phyloP scores from a whole-genome alignment of 2,113 vertebrate genomes.

The Neofelis nebulosa region DNA sequence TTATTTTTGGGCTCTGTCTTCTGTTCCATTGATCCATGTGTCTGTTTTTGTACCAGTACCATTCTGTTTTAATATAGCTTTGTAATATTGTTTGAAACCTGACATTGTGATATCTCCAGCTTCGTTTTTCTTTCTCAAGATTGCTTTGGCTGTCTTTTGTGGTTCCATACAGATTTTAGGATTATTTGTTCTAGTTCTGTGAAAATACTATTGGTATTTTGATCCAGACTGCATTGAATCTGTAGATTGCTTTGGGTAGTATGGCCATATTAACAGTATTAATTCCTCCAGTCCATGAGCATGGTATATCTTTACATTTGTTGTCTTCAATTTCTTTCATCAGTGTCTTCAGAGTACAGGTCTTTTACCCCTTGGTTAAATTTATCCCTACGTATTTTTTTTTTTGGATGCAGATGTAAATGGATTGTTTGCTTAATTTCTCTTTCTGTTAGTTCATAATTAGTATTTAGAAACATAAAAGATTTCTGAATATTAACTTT shows the following conservation, averaged over 20 bases:
- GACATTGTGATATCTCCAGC: background rate
- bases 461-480: too few relatives aligned
- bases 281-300: background rate
- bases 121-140: background rate
- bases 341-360: too few relatives aligned
- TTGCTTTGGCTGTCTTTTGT: background rate
- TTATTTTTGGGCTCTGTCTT: background rate
- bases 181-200: background rate
- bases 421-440: too few relatives aligned
- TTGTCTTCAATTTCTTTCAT: too few relatives aligned
- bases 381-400: too few relatives aligned
- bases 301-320: background rate
- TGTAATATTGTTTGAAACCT: background rate
- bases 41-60: background rate
- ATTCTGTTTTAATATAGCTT: background rate
- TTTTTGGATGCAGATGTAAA: too few relatives aligned
- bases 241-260: background rate
- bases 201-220: background rate
- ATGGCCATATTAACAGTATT: background rate
- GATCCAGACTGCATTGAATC: background rate
- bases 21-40: background rate
- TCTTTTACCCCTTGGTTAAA: too few relatives aligned
- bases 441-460: too few relatives aligned
- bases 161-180: background rate
- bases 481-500: too few relatives aligned